phyloP scores from a whole-genome alignment of 2,888 invertebrate genomes.

The Spodoptera littoralis region DNA sequence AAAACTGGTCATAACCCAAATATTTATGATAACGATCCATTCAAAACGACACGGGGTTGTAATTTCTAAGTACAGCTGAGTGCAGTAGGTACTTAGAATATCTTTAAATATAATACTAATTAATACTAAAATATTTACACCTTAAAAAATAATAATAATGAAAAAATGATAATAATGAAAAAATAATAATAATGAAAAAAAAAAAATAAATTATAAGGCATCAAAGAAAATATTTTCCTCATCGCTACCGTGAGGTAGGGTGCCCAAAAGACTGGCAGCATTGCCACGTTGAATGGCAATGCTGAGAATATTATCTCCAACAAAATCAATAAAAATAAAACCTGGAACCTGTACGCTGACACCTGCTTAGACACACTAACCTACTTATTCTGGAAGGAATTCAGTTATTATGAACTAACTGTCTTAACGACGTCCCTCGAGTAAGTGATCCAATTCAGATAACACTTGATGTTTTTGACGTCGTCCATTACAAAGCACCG shows the following conservation, averaged over 20 bases:
- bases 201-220: too few relatives aligned
- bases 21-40: neutral
- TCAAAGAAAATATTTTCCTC: too few relatives aligned
- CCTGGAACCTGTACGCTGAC: slow-evolving; percentile 27
- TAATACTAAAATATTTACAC: too few relatives aligned
- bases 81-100: slow-evolving; percentile 9
- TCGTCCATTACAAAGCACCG: slow-evolving; percentile 2
- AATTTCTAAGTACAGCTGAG: too few relatives aligned
- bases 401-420: slow-evolving; percentile 7
- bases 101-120: too few relatives aligned
- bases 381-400: slow-evolving; percentile 18
- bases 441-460: slow-evolving; percentile 24
- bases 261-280: too few relatives aligned
- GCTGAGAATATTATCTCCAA: slow-evolving; percentile 10
- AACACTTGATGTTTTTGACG: slow-evolving; percentile 10
- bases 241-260: too few relatives aligned
- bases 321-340: slow-evolving; percentile 11
- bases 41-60: neutral
- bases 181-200: too few relatives aligned
- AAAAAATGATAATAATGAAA: too few relatives aligned
- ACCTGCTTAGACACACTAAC: slow-evolving; percentile 43
- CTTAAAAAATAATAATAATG: too few relatives aligned
- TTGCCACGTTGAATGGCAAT: too few relatives aligned
- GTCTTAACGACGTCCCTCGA: slow-evolving; percentile 4
- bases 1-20: neutral